Conservation (phyloP, 2,888 invertebrate genomes). For the Pecten maximus region DNA sequence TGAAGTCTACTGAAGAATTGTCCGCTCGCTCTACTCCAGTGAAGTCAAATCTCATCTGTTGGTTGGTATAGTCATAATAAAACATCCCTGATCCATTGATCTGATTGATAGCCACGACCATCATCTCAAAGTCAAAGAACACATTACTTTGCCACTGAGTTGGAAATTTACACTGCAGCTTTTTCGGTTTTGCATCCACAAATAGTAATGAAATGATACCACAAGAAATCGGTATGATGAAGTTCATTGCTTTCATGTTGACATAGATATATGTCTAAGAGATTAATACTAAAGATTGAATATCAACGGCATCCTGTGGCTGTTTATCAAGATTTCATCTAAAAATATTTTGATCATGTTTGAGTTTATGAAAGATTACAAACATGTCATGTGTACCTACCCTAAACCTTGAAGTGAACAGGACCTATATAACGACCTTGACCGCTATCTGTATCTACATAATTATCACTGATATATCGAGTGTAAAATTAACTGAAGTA, state of each 20-base stretch:
- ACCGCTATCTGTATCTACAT: no score
- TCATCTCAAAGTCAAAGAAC: background rate
- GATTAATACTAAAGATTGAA: no score
- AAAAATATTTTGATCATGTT: no score
- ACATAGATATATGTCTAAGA: no score
- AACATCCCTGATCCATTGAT: background rate
- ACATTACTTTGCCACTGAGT: background rate
- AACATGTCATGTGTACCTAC: no score
- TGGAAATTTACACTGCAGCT: background rate
- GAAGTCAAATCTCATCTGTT: constrained; percentile 4
- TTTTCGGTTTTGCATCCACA: background rate
- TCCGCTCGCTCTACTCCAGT: background rate
- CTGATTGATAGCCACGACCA: background rate
- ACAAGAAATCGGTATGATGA: background rate
- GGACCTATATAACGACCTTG: no score
- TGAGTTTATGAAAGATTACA: no score
- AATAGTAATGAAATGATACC: background rate
- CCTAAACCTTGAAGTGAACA: no score
- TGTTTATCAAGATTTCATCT: no score
- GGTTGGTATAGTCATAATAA: background rate
- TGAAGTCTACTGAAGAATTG: background rate
- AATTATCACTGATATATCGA: no score
- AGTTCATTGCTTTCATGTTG: background rate
- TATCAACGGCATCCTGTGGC: no score
- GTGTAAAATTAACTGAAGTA: no score